Evolutionary conservation across 1,140 invertebrate genomes (phyloP).

Genomic region (Drosophila pseudoobscura): DNA sequence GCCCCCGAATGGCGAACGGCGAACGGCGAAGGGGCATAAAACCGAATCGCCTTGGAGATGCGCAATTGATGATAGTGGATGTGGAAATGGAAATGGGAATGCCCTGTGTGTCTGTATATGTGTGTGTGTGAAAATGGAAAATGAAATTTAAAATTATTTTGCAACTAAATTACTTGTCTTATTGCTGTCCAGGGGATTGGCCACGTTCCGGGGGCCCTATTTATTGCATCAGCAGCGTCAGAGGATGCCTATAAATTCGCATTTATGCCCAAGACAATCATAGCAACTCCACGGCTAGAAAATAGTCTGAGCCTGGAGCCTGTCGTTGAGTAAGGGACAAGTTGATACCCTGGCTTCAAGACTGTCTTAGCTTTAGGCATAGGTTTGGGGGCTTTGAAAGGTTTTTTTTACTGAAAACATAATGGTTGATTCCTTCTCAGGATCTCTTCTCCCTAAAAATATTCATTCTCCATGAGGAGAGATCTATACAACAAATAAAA

Average conservation of each 20-base stretch:
- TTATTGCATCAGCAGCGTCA: slow-evolving; percentile 51
- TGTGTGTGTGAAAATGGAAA: slow-evolving; percentile 40
- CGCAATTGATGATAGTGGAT: slow-evolving; percentile 76
- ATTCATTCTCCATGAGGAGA: no score
- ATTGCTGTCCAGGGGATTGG: slow-evolving; percentile 75
- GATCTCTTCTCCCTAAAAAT: no score
- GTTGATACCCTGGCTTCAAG: no score
- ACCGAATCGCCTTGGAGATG: slow-evolving; percentile 59
- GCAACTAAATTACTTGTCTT: slow-evolving; percentile 81
- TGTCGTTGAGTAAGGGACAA: no score
- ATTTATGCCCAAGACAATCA: slow-evolving; percentile 80
- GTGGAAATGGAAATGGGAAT: no score
- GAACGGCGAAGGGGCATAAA: slow-evolving; percentile 43
- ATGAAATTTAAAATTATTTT: slow-evolving; percentile 82
- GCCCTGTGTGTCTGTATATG: neutral
- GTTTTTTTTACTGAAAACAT: no score
- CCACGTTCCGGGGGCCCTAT: slow-evolving; percentile 46
- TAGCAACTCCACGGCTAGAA: slow-evolving; percentile 28
- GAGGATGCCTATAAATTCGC: slow-evolving; percentile 69
- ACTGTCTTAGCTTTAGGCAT: no score
- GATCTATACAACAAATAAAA: no score
- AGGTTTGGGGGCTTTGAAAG: no score
- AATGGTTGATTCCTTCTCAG: no score
- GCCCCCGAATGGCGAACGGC: slow-evolving; percentile 36
- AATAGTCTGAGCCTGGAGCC: no score